Base-by-base conservation (phyloP, 2,113 vertebrate genomes). In the Chaetodon trifascialis region DNA sequence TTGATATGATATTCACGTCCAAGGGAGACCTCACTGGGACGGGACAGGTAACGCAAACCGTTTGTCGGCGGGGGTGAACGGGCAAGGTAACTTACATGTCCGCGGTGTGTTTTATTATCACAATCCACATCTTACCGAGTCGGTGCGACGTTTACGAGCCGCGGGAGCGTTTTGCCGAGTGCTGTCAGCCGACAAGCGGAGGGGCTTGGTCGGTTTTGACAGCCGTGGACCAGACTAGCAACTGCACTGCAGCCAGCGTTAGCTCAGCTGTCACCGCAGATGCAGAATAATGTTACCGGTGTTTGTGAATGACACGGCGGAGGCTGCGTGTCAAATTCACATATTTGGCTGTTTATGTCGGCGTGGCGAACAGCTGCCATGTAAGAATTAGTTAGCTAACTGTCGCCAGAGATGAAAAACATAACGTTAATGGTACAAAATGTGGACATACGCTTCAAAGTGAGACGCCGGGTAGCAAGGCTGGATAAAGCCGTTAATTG, bases 1-100 rank as follows among this genome's bases (percentile, higher is more conserved):
- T 78, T 90, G 88, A 85, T 70, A 59, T 87, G 88, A 88, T 92
- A 87, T 91, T 86, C 69, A 76, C 68, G 87, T 91, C 79, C 78
- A 51, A 91, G 85, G 90, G 90, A 90, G 91, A 93, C 87, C 87
- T 93, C 90, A 80, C 62, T 59, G 90, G 91, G 89, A 91, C 89
- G 65, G 84, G 80, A 89, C 88, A 91, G 92, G 91, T 93, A 92
- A 59, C 83, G 84, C 86, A 79, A 80, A 89, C 25, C 55, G 14
- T 65, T 73, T 10, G 46, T 51, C 68, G 7, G 47, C 73, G 59
- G 72, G n/a, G 51, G 49, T 76, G 83, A 74, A 21, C 69, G 21
- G 83, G 51, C 79, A 85, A 69, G 85, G 83, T 92, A 80, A 81
- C 56, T n/a, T 52, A 47, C 38, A 44, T 23, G 55, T 17, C 21